These are phyloP conservation scores for Geothlypis trichas DNA, from an alignment of 2,113 vertebrate species.

Conservation along the genomic window DNA sequence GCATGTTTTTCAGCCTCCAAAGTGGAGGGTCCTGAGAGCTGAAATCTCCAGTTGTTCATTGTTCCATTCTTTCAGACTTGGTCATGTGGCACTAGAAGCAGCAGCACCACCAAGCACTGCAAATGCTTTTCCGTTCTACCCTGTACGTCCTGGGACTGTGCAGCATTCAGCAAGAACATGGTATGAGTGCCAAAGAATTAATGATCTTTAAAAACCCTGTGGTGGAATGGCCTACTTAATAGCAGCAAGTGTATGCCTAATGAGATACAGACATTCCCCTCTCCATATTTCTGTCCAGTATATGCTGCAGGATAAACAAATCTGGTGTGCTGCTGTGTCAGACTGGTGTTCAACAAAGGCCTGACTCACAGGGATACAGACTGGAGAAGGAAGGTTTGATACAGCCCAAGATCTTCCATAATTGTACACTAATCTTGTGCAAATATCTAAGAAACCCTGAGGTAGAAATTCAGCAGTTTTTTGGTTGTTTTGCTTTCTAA, in stretches of 20 bases:
- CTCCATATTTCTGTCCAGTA: background rate
- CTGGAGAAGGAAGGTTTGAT: background rate
- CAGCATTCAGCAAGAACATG: background rate
- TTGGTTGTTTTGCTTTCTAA: background rate
- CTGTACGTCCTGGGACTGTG: background rate
- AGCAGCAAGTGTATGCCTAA: background rate
- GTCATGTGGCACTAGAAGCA: background rate
- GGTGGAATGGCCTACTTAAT: background rate
- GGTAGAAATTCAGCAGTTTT: background rate
- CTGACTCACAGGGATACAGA: background rate
- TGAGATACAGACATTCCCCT: background rate
- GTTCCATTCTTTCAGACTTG: background rate
- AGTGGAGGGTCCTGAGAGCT: background rate
- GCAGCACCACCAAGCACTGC: background rate
- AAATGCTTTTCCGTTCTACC: background rate
- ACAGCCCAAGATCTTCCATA: background rate
- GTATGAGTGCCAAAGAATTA: background rate
- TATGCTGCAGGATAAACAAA: background rate
- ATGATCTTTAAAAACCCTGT: background rate
- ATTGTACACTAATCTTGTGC: background rate
- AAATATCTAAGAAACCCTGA: background rate
- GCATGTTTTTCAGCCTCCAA: background rate
- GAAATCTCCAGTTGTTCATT: background rate
- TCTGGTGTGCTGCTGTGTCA: background rate
- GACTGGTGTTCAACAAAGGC: rapidly evolving